Evolutionary conservation across 2,797 vertebrate genomes (phyloP).

Genomic region (Lophius americanus): DNA sequence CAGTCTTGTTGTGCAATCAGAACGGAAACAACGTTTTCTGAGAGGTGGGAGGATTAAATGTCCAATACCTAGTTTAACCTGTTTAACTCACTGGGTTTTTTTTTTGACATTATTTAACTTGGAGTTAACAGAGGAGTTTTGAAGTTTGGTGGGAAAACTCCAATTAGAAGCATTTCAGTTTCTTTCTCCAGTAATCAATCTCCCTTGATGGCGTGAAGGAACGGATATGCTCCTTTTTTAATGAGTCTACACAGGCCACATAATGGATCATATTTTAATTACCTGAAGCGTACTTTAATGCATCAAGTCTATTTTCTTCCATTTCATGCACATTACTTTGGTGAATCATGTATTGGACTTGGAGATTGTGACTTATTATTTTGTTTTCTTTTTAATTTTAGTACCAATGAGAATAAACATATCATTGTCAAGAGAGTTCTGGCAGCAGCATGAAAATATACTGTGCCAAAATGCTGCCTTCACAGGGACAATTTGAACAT

Average conservation of each 20-base stretch:
- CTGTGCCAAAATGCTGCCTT: no score
- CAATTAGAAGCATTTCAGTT: neutral
- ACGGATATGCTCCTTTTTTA: neutral
- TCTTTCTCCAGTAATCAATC: neutral
- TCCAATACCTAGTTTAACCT: conserved; percentile 9
- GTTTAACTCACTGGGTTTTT: conserved; percentile 13
- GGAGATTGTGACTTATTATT: no score
- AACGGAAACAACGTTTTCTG: conserved; percentile 19
- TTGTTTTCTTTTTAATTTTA: no score
- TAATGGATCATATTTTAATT: no score
- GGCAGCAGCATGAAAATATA: no score
- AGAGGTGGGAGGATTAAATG: conserved; percentile 6
- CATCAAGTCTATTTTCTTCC: no score
- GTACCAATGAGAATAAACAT: no score
- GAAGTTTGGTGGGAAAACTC: neutral
- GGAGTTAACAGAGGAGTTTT: conserved; percentile 1
- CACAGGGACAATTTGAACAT: no score
- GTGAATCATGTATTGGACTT: no score
- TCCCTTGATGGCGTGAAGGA: neutral
- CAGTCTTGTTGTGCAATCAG: conserved; percentile 20
- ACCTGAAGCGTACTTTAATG: no score
- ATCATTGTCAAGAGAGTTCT: no score
- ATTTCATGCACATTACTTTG: no score
- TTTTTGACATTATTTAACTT: conserved; percentile 16
- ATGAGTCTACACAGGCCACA: neutral